Evolutionary conservation across 2,888 invertebrate genomes (phyloP), one percentile per base, ranked within the genome.

Genomic region (Diarsia brunnea): DNA sequence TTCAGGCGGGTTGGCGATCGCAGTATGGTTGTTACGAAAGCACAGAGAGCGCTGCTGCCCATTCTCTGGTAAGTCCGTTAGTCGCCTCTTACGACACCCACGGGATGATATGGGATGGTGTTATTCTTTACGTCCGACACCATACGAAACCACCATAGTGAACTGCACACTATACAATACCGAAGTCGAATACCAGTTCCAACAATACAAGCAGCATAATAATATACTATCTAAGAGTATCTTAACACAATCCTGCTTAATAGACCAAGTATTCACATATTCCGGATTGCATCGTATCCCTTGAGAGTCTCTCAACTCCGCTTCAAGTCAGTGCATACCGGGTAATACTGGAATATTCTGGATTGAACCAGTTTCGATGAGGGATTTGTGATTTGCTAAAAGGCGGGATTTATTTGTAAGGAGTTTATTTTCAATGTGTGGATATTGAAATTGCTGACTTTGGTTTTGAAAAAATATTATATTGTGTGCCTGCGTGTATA

Each of bases 211-310:
- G 12, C 21, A 45, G 14, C 14, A n/a, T n/a, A n/a, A n/a, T n/a
- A n/a, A n/a, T 16, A 1, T 63, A 19, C 21, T 21, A 63, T 38
- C n/a, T 67, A 19, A 2, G 49, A 51, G 45, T 55, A 78, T 74
- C 69, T 63, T 24, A 75, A 74, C 81, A 75, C 76, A 79, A 60
- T 55, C 47, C 45, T 58, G 21, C 64, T 68, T 80, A 76, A 78
- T 77, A 61, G 69, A 75, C 14, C n/a, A 51, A 77, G 89, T 84
- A 91, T 93, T 91, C 92, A 89, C 82, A 86, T 88, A 88, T 88
- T 79, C 87, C 86, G 81, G 81, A 89, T 89, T 88, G 90, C 87
- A 87, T 83, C 77, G 74, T 70, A 84, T 88, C 87, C 85, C 88
- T 75, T 60, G 85, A 89, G 89, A 85, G 85, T 78, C 85, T 78